Evolutionary conservation across 1,140 invertebrate species (phyloP), one percentile per base, ranked within the genome.

Genomic region (Meteorus sp.): DNA sequence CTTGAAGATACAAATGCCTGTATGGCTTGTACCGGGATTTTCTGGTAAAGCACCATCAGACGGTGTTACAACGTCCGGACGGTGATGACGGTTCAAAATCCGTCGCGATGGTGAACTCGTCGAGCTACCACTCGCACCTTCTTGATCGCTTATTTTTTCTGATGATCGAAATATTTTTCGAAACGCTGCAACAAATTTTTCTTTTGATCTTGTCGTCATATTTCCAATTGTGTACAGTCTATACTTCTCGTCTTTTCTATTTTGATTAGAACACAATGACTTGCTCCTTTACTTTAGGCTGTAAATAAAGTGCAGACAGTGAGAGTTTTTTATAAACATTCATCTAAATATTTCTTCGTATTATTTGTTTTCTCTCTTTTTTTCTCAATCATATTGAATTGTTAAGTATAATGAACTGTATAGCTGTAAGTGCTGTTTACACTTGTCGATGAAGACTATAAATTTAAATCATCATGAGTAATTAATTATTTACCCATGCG

Each of bases 201-300:
- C 83, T 73, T 89, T 90, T 3, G 88, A 88, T 57, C 88, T 84
- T 56, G 87, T 89, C 61, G 86, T 85, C 88, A 89, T 90, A 44
- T 17, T 68, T 48, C 29, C 47, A n/a, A 47, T 17, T n/a, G n/a
- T n/a, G n/a, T n/a, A n/a, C 27, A 47, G 15, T 55, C 17, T 17
- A 44, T 27, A 17, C 6, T 9, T 11, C n/a, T 17, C 7, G 1
- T 7, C 15, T 35, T 22, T 25, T 25, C 7, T 7, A n/a, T n/a
- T n/a, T n/a, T n/a, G n/a, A n/a, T n/a, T n/a, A n/a, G n/a, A n/a
- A n/a, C n/a, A n/a, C n/a, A n/a, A n/a, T n/a, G n/a, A n/a, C n/a
- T n/a, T n/a, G n/a, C n/a, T n/a, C n/a, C 15, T 51, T 29, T 51
- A 13, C 8, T 51, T 44, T 44, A 44, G 8, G 17, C 41, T 44